Evolutionary conservation across 2,888 invertebrate genomes (phyloP).

Genomic region (Campoletis raptor): DNA sequence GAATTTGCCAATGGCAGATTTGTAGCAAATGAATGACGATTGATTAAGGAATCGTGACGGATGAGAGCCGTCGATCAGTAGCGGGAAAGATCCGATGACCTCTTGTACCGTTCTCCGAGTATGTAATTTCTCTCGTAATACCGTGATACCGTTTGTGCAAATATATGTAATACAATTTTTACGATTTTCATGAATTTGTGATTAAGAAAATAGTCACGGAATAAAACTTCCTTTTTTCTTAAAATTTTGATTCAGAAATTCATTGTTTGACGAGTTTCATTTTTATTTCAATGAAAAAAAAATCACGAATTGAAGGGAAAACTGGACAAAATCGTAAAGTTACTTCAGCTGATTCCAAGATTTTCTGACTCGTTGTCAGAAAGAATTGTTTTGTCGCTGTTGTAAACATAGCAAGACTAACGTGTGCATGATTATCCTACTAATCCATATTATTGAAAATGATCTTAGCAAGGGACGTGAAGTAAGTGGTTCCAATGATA

Average conservation of each 20-base stretch:
- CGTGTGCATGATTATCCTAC: not conserved
- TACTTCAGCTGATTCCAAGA: not conserved
- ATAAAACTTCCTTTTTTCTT: not conserved
- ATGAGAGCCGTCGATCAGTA: conserved; percentile 23
- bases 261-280: no score
- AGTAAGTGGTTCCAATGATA: conserved; percentile 1
- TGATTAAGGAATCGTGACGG: conserved; percentile 38
- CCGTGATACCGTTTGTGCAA: conserved; percentile 3
- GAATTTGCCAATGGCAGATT: conserved; percentile 6
- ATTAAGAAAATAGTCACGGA: not conserved
- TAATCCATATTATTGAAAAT: not conserved
- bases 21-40: conserved; percentile 14
- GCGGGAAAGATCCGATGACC: conserved; percentile 34
- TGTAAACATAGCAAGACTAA: not conserved
- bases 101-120: conserved; percentile 4
- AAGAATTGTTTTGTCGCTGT: not conserved
- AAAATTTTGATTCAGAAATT: no score
- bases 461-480: not conserved
- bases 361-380: not conserved
- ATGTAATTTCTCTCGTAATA: conserved; percentile 22
- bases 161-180: not conserved
- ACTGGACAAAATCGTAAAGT: not conserved
- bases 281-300: not conserved
- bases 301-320: not conserved
- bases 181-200: not conserved